Base-by-base conservation (phyloP, 1,140 invertebrate genomes). In the Kradibia gibbosae region DNA sequence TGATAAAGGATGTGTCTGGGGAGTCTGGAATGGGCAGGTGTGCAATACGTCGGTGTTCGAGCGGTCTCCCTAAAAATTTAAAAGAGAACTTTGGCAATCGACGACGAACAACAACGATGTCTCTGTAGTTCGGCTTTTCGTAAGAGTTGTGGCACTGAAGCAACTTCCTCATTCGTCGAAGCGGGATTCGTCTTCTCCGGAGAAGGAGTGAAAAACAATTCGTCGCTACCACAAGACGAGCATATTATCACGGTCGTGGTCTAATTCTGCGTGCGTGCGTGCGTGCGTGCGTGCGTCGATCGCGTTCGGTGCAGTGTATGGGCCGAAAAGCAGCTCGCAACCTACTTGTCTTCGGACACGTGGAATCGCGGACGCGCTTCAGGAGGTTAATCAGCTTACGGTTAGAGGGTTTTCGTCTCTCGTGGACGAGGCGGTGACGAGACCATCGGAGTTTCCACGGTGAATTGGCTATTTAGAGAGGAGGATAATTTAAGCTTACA, bases 191-290 rank as follows among this genome's bases (percentile, higher is more conserved):
- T 25, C 85, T 88, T n/a, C 42, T 13, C 20, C 70, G 70, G 70
- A 1, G 70, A 53, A 80, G 73, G 48, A 11, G 48, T 60, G 50
- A 53, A 20, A 22, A 22, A 53, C 5, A 45, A 45, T 8, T 45
- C n/a, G n/a, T n/a, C n/a, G n/a, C n/a, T n/a, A n/a, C n/a, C n/a
- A n/a, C n/a, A 36, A 13, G 53, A 17, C 83, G 81, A 85, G 82
- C 83, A 85, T 31, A 84, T 89, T 89, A 89, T 83, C 85, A 70
- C 86, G 80, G 88, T 89, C 85, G 80, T 87, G 88, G 86, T 89
- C 88, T 88, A 88, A 87, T 89, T 89, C 86, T 84, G 82, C 82
- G 75, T 80, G 77, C 55, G 84, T 78, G 67, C 22, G 4, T 10
- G 8, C 25, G 31, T 65, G 62, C 62, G 15, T 39, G 62, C 62